Evolutionary conservation across 2,888 invertebrate species (phyloP).

Genomic region (Clunio marinus): DNA sequence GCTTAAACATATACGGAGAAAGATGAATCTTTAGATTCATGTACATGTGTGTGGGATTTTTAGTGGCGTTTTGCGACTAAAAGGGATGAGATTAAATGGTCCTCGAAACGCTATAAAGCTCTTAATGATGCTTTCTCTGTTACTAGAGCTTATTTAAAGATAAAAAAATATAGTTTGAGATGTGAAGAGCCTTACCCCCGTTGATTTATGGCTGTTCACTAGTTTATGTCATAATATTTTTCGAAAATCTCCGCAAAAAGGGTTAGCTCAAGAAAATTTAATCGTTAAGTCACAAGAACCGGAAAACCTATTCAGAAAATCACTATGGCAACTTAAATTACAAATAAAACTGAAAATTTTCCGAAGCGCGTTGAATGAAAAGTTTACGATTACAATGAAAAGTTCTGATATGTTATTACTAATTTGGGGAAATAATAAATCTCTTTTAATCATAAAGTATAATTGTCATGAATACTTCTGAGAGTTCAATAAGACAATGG

Average conservation of each 20-base stretch:
- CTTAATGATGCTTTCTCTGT: neutral
- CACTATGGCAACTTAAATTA: neutral
- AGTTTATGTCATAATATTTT: conserved; percentile 21
- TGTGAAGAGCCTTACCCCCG: neutral
- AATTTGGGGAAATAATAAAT: too few species aligned
- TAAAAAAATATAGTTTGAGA: neutral
- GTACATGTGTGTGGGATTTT: neutral
- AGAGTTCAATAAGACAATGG: too few species aligned
- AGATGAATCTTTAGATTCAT: conserved; percentile 1
- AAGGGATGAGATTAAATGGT: conserved; percentile 9
- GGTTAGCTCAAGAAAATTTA: conserved; percentile 6
- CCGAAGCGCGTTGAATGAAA: too few species aligned
- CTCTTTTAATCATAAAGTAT: too few species aligned
- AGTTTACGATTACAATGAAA: too few species aligned
- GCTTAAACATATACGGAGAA: neutral
- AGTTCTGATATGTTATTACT: too few species aligned
- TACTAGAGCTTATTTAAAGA: neutral
- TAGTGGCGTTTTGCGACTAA: neutral
- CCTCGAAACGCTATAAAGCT: conserved; percentile 12
- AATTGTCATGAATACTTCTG: too few species aligned
- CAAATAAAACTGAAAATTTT: too few species aligned
- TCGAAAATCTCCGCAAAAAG: conserved; percentile 20
- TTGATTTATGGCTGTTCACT: conserved; percentile 8
- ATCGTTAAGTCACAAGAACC: neutral
- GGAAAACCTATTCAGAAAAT: neutral